Conservation (phyloP, 1,140 invertebrate genomes). For the Drosophila arizonae region DNA sequence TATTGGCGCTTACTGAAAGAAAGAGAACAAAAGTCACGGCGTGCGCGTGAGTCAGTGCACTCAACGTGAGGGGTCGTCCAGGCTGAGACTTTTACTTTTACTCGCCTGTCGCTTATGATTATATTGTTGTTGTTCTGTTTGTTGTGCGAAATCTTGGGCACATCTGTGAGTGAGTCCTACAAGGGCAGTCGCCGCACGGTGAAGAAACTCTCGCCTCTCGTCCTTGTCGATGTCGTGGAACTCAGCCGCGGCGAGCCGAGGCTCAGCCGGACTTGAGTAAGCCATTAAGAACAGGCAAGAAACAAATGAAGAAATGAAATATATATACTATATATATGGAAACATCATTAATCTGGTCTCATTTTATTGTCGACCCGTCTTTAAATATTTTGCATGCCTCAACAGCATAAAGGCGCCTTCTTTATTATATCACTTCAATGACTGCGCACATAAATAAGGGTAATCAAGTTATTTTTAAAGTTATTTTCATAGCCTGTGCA, state of each 20-base stretch:
- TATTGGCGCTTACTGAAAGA: conserved; percentile 52
- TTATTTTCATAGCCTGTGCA: not conserved
- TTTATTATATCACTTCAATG: conserved; percentile 10
- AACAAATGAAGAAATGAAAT: conserved; percentile 7
- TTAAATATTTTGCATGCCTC: conserved; percentile 64
- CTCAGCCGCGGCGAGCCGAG: not conserved
- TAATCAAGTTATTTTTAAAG: conserved; percentile 44
- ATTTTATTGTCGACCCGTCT: conserved; percentile 47
- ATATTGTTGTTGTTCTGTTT: not conserved
- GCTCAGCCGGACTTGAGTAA: not conserved
- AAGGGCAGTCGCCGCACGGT: conserved; percentile 27
- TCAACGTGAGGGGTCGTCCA: conserved; percentile 39
- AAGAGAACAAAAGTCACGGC: conserved; percentile 78
- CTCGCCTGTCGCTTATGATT: not conserved
- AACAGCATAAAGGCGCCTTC: conserved; percentile 25
- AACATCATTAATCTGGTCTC: conserved; percentile 44
- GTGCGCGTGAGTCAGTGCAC: conserved; percentile 69
- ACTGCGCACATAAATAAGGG: conserved; percentile 19
- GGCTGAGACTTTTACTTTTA: conserved; percentile 68
- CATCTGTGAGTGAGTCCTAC: not conserved
- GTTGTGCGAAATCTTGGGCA: not conserved
- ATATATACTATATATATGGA: not conserved
- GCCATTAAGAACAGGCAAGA: conserved; percentile 6
- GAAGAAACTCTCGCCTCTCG: conserved; percentile 42
- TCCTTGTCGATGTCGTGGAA: conserved; percentile 40